Conservation (phyloP, 2,888 invertebrate genomes). For the Ichneumoninae sp. region DNA sequence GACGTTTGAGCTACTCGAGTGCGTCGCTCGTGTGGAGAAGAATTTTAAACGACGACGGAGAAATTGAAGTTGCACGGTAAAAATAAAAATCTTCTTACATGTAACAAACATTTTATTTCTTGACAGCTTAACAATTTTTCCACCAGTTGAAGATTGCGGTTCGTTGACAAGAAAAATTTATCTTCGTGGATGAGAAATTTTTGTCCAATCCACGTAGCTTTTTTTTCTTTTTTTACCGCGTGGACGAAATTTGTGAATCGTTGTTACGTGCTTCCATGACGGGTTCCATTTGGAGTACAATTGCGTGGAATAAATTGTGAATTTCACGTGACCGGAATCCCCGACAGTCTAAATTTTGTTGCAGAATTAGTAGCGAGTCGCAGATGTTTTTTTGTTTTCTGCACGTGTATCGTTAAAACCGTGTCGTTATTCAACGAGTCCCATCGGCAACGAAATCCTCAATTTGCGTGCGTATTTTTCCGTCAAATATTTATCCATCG, state of each 20-base stretch:
- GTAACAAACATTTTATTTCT: too few species aligned
- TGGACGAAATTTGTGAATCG: background rate
- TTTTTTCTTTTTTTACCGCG: background rate
- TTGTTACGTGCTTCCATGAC: background rate
- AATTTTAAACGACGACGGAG: background rate
- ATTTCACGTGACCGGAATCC: background rate
- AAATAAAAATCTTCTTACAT: background rate
- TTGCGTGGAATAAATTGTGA: background rate
- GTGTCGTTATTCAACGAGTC: background rate
- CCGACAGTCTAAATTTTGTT: background rate
- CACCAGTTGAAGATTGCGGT: too few species aligned
- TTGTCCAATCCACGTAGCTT: background rate
- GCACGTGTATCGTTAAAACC: constrained; percentile 2
- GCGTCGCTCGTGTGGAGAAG: constrained; percentile 6
- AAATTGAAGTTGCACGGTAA: background rate
- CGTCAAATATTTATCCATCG: background rate
- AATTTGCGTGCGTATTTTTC: constrained; percentile 13
- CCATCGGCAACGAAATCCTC: background rate
- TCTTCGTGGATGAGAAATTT: too few species aligned
- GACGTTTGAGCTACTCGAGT: background rate
- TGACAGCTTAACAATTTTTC: too few species aligned
- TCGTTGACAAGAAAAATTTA: too few species aligned
- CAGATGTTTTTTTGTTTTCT: background rate
- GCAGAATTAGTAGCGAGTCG: background rate
- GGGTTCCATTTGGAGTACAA: background rate